Base-by-base conservation (phyloP, 2,888 invertebrate genomes). In the Dryocosmus kuriphilus region DNA sequence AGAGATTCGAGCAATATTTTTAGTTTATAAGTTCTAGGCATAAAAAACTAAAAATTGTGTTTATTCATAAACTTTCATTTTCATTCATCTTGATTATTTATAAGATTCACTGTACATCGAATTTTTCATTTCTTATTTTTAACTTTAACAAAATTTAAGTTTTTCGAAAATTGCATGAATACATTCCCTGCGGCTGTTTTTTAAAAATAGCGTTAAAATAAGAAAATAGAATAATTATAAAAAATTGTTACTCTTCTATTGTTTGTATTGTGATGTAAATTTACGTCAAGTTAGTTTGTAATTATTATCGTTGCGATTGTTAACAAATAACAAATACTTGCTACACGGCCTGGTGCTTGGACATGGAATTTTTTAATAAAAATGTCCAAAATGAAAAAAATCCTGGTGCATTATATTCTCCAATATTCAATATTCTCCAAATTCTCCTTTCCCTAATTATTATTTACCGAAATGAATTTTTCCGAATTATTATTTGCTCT, bases 141-240 rank as follows among this genome's bases (percentile, higher is more conserved):
- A 67, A 46, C 24, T 2, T 19, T n/a, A 22, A 55, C 9, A 22
- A 9, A 67, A 71, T 51, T 67, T 46, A 71, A 71, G 71, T 27
- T 51, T 71, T 71, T 19, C 46, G 27, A 51, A 51, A 27, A 27
- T 71, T 46, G 67, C 67, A 46, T 30, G n/a, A 46, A 67, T 71
- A 71, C 71, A 71, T 71, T 71, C 46, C 51, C 19, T 46, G 46
- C 71, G 71, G 71, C 71, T 71, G 71, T 71, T 71, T n/a, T n/a
- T n/a, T n/a, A n/a, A n/a, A n/a, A n/a, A n/a, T n/a, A n/a, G n/a
- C n/a, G n/a, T 46, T 51, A 32, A 71, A 71, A 71, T 71, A 71
- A 41, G 19, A 51, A 71, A 71, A 51, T 51, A 71, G 27, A 19
- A 71, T 71, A 71, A 71, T 71, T 19, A 7, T 2, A n/a, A 46